These are phyloP conservation scores for Mechanitis mazaeus DNA, from an alignment of 2,888 invertebrate genomes.

Conservation along the genomic window DNA sequence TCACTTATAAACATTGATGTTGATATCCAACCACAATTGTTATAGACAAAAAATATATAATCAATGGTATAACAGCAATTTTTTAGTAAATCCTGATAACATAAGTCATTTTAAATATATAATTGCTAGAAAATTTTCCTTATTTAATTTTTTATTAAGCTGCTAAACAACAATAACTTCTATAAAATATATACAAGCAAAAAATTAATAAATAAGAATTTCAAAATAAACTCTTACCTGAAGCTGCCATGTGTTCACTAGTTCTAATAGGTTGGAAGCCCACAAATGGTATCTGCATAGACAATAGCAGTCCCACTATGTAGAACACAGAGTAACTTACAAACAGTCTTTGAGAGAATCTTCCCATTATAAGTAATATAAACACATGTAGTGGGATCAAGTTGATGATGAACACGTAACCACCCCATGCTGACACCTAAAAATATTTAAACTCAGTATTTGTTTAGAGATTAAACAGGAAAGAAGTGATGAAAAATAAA, in stretches of 20 bases:
- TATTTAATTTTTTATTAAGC: too few species aligned
- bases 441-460: conserved; percentile 29
- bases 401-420: conserved; percentile 99
- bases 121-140: too few species aligned
- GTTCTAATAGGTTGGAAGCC: conserved; percentile 99
- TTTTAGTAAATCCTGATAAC: too few species aligned
- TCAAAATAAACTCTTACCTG: conserved; percentile 73
- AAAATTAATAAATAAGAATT: conserved; percentile 32
- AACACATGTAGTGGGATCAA: conserved; percentile 98
- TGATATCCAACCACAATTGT: too few species aligned
- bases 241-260: conserved; percentile 99
- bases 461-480: too few species aligned
- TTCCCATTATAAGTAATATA: conserved; percentile 94
- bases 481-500: too few species aligned
- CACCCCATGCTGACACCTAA: conserved; percentile 99
- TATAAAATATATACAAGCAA: too few species aligned
- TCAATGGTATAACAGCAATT: too few species aligned
- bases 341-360: conserved; percentile 93
- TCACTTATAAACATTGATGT: too few species aligned
- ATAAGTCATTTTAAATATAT: too few species aligned
- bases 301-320: conserved; percentile 94
- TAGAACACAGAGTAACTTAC: conserved; percentile 98
- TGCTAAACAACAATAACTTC: too few species aligned
- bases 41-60: too few species aligned
- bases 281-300: conserved; percentile 98